These are phyloP conservation scores for Clamator glandarius DNA, from an alignment of 2,797 vertebrate species.

Conservation along the genomic window DNA sequence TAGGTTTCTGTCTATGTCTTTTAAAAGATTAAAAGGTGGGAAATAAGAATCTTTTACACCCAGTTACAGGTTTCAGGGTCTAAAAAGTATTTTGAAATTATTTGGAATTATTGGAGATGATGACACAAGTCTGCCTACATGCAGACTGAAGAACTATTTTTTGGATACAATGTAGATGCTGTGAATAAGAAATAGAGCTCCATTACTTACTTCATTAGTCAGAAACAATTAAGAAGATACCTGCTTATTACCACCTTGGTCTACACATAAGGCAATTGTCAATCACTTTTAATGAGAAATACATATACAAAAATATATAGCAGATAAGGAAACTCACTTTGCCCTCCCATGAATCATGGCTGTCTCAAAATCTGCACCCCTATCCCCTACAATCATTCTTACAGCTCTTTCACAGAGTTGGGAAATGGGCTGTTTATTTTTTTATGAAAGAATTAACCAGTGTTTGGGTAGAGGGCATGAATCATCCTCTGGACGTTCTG, in stretches of 20 bases:
- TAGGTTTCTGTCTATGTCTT: background rate
- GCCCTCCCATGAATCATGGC: background rate
- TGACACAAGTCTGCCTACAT: background rate
- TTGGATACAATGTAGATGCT: background rate
- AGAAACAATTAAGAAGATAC: background rate
- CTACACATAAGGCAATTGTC: background rate
- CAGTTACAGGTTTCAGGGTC: background rate
- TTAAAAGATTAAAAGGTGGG: background rate
- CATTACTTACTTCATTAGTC: background rate
- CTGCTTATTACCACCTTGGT: background rate
- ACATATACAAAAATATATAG: background rate
- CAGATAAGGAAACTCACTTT: background rate
- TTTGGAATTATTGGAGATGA: background rate
- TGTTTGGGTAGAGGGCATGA: background rate
- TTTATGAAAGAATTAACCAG: background rate
- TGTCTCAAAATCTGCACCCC: background rate
- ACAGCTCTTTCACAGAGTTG: background rate
- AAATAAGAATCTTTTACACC: background rate
- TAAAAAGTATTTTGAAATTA: background rate
- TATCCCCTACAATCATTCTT: background rate
- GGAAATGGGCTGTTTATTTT: background rate
- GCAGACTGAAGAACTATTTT: background rate
- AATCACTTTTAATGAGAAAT: background rate
- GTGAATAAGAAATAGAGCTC: background rate
- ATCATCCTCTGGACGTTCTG: accelerated